phyloP scores from a whole-genome alignment of 2,888 invertebrate species.

The Acronicta psi region DNA sequence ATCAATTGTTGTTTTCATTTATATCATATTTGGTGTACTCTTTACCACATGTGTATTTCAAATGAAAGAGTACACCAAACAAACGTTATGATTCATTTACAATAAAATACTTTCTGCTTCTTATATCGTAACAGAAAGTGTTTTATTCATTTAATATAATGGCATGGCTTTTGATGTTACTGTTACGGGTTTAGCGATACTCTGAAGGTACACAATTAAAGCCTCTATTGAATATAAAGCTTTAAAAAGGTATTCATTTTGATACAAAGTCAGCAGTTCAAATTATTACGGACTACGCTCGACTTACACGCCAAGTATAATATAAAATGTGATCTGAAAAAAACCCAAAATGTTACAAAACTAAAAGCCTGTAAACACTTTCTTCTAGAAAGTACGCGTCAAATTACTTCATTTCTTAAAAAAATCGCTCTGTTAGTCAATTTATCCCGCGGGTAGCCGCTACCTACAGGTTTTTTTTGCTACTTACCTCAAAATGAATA shows the following conservation, averaged over 20 bases:
- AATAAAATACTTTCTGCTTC: conserved; percentile 19
- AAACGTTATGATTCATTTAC: conserved; percentile 41
- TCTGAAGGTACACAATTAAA: conserved; percentile 1
- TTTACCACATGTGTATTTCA: too few species aligned
- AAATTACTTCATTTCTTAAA: too few species aligned
- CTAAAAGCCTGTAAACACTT: too few species aligned
- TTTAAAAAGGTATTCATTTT: conserved; percentile 22
- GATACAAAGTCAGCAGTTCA: not conserved
- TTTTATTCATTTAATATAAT: conserved; percentile 15
- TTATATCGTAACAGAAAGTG: conserved; percentile 10
- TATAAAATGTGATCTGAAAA: too few species aligned
- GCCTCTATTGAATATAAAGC: conserved; percentile 28
- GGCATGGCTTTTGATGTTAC: conserved; percentile 70
- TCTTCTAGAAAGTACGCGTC: too few species aligned
- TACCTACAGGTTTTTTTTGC: too few species aligned
- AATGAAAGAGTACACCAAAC: conserved; percentile 19
- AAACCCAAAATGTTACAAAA: too few species aligned
- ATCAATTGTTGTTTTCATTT: conserved; percentile 29
- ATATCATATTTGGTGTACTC: conserved; percentile 24
- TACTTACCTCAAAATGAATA: conserved; percentile 21
- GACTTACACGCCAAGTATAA: too few species aligned
- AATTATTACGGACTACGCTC: too few species aligned
- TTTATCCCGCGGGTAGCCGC: too few species aligned
- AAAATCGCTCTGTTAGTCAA: too few species aligned
- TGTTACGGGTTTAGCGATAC: conserved; percentile 10